Evolutionary conservation across 2,888 invertebrate genomes (phyloP).

Genomic region (Cephus pygmeus): DNA sequence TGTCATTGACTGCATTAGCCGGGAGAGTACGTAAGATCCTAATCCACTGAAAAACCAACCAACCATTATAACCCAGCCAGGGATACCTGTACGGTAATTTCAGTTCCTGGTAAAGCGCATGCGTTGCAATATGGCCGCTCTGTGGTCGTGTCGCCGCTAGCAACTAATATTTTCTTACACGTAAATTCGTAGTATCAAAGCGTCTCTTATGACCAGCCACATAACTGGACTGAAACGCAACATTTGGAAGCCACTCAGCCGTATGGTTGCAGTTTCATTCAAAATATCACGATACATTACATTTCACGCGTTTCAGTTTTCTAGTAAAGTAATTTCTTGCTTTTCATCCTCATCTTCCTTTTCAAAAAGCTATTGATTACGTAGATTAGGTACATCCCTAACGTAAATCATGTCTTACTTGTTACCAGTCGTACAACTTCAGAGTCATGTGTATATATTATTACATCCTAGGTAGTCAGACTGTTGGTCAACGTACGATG

Average conservation of each 20-base stretch:
- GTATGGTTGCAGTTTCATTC: neutral
- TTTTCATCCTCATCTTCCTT: too few relatives aligned
- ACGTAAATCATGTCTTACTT: neutral
- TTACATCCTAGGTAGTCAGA: neutral
- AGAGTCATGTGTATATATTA: neutral
- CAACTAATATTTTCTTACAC: constrained; percentile 47
- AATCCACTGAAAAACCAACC: neutral
- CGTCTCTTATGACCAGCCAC: neutral
- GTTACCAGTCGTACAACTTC: neutral
- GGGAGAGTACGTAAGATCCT: neutral
- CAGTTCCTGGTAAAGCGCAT: constrained; percentile 37
- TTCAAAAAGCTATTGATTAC: neutral
- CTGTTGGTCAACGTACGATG: neutral
- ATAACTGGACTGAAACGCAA: neutral
- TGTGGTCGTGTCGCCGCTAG: constrained; percentile 33
- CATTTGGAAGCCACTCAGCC: neutral
- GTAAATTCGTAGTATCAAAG: constrained; percentile 41
- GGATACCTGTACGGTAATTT: constrained; percentile 33
- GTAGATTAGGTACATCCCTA: neutral
- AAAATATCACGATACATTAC: neutral
- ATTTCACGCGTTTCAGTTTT: neutral
- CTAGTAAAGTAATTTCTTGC: neutral
- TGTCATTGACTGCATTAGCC: constrained; percentile 35
- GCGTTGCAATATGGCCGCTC: constrained; percentile 40
- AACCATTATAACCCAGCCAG: neutral